These are phyloP conservation scores for Dasypus novemcinctus DNA, from an alignment of 2,113 vertebrate genomes.

Conservation along the genomic window DNA sequence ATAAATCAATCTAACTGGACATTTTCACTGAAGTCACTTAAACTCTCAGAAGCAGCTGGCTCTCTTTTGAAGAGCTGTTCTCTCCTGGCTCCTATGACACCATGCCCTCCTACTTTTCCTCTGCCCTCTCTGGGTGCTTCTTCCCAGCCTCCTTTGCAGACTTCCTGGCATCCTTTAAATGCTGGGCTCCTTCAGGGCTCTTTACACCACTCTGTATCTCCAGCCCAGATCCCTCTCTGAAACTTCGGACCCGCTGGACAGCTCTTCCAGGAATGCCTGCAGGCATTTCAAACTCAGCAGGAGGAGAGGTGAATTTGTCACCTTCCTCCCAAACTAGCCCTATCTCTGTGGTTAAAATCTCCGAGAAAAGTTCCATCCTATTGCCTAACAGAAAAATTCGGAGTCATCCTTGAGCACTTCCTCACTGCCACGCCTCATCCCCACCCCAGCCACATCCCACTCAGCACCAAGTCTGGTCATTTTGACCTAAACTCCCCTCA, in stretches of 20 bases:
- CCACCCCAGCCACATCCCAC: background rate
- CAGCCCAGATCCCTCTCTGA: background rate
- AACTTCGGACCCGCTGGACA: background rate
- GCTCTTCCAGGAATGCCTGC: background rate
- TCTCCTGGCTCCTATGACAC: background rate
- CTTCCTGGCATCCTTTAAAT: background rate
- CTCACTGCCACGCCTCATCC: background rate
- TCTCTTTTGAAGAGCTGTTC: background rate
- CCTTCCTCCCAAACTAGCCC: background rate
- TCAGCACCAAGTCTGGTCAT: background rate
- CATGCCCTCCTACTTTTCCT: background rate
- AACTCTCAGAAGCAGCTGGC: background rate
- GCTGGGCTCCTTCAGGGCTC: background rate
- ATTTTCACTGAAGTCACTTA: background rate
- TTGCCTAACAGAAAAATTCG: background rate
- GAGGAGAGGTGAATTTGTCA: background rate
- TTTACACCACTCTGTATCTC: background rate
- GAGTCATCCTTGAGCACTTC: background rate
- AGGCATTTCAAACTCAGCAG: background rate
- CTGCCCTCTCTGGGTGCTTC: background rate
- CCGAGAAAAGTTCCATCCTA: background rate
- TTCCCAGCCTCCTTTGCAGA: background rate
- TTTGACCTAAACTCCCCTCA: background rate
- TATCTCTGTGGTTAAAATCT: background rate
- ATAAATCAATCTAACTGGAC: background rate